Base-by-base conservation (phyloP, 2,888 invertebrate species). In the Autographa pulchrina region DNA sequence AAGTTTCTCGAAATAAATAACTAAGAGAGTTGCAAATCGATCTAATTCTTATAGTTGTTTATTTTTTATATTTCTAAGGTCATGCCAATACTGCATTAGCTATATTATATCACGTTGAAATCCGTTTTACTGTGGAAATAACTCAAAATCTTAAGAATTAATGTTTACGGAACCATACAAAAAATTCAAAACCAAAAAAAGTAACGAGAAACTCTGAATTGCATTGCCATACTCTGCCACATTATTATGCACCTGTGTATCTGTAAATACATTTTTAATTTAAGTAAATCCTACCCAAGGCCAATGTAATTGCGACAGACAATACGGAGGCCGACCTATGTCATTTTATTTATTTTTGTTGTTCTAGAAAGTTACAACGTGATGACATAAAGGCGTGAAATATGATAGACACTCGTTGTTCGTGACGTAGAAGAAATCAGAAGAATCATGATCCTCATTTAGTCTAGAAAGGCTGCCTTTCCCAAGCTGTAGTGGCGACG, bases 221-320 rank as follows among this genome's bases (percentile, higher is more conserved):
- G 20, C 20, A 56, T 56, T 56, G 25, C n/a, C 54, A 54, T 52
- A 41, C 3, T 25, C 25, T 25, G 25, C 25, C 11, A 41, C 16
- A 43, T 43, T 43, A 43, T 20, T 20, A 56, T 68, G 9, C 52
- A 68, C 25, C n/a, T 62, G 32, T 32, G 16, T n/a, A 59, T 32
- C 25, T 16, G 25, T 14, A 16, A 59, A 32, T 31, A 16, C 14
- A 32, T 56, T 75, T 62, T 65, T 60, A 13, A 4, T 11, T 14
- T 65, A 8, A 52, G 65, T 59, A 35, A 69, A 64, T 70, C 65
- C 70, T 60, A 32, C 54, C 62, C 65, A 73, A 74, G 66, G 78
- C 31, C 41, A 54, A 25, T 64, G 25, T 58, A 31, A 67, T 68
- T 62, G 43, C 60, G 41, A 48, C 70, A 35, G 58, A 54, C 3